Evolutionary conservation across 1,140 invertebrate species (phyloP).

Genomic region (Tetramorium simillimum): DNA sequence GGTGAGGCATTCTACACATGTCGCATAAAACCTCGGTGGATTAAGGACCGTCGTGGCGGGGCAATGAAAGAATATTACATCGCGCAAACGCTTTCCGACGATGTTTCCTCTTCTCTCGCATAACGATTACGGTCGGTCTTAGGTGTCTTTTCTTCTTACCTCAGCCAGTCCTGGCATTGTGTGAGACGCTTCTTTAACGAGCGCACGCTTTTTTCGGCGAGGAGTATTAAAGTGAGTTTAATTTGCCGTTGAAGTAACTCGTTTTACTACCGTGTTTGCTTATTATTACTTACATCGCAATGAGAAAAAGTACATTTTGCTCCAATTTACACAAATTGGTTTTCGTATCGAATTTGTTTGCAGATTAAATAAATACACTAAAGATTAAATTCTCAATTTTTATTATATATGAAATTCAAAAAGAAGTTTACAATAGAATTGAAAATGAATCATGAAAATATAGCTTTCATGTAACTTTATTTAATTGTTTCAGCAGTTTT

Average conservation of each 20-base stretch:
- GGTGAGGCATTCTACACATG: conserved; percentile 34
- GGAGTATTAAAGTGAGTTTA: conserved; percentile 37
- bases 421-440: neutral
- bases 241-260: conserved; percentile 34
- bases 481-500: neutral
- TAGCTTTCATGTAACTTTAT: neutral
- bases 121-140: conserved; percentile 34
- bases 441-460: neutral
- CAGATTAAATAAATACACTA: neutral
- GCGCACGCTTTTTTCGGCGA: conserved; percentile 12
- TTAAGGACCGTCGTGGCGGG: conserved; percentile 63
- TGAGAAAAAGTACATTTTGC: neutral
- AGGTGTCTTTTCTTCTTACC: conserved; percentile 10
- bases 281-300: conserved; percentile 18
- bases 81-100: neutral
- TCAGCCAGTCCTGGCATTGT: conserved; percentile 23
- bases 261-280: neutral
- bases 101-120: neutral
- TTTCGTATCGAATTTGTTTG: neutral
- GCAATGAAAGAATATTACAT: conserved; percentile 68
- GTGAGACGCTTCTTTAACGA: conserved; percentile 44
- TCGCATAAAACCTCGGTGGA: conserved; percentile 72
- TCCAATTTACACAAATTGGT: neutral
- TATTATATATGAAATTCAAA: neutral
- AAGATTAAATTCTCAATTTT: neutral